These are phyloP conservation scores for Tetrao urogallus DNA, from an alignment of 2,113 vertebrate genomes.

Conservation along the genomic window DNA sequence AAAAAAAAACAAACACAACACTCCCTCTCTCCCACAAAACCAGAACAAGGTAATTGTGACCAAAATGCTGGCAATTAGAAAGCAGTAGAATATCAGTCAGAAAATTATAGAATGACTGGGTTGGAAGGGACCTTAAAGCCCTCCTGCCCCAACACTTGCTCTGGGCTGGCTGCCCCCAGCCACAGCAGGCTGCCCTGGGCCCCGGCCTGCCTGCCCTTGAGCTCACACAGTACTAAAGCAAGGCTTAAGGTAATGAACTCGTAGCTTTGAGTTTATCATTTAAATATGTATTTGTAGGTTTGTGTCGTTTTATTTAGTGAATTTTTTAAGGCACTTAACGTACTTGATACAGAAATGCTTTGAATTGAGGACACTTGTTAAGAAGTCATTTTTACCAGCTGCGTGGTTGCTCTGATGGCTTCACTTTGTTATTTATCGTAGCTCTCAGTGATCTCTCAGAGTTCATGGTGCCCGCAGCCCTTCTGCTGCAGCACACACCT, in stretches of 20 bases:
- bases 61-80: neutral
- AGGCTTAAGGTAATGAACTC: neutral
- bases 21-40: too few relatives aligned
- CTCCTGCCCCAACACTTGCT: neutral
- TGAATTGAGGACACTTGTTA: neutral
- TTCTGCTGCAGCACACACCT: accelerated
- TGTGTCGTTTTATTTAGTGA: neutral
- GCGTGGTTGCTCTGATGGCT: accelerated
- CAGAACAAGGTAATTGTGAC: neutral
- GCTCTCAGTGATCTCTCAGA: too few relatives aligned
- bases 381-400: accelerated
- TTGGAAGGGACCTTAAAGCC: neutral
- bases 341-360: neutral
- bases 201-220: neutral
- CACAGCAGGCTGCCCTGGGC: neutral
- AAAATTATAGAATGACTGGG: neutral
- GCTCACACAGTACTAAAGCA: neutral
- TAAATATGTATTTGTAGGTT: neutral
- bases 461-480: neutral
- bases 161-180: neutral
- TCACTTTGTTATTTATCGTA: too few relatives aligned
- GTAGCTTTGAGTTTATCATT: neutral
- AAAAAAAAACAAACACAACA: neutral
- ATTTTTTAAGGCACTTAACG: accelerated
- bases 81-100: neutral